Percentiles rank a stretch among this genome's conserved stretches.
Evolutionary conservation across 2,888 invertebrate genomes (phyloP).

Genomic region (Agrochola lota): DNA sequence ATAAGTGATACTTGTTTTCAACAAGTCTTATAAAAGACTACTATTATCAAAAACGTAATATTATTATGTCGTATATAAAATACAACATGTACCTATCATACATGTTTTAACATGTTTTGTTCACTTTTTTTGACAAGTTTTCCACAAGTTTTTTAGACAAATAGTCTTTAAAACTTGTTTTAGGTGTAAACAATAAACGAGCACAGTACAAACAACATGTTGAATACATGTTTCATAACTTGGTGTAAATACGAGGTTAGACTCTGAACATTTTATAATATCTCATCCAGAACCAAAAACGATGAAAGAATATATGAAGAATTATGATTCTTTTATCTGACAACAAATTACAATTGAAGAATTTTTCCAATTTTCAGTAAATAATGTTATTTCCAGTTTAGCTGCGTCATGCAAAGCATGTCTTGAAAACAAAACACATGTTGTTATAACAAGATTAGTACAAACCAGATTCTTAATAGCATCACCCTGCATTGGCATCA

Average conservation of each 20-base stretch:
- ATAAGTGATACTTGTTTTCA: neutral
- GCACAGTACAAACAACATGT: neutral
- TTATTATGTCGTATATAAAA: neutral
- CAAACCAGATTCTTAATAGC: slow-evolving; percentile 22
- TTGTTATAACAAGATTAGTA: slow-evolving; percentile 41
- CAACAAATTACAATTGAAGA: neutral
- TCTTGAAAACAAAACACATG: neutral
- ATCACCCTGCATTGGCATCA: slow-evolving; percentile 30
- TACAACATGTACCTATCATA: neutral
- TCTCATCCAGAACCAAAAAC: no score
- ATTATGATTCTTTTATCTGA: no score
- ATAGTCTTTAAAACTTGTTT: neutral
- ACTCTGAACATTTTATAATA: neutral
- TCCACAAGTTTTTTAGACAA: neutral
- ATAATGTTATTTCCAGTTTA: neutral
- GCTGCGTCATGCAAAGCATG: neutral
- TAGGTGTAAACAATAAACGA: neutral
- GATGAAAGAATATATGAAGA: no score
- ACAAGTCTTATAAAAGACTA: neutral
- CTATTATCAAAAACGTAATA: no score
- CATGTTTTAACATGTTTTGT: neutral
- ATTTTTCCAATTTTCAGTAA: no score
- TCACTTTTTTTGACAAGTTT: neutral
- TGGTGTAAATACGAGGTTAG: neutral
- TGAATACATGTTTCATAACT: neutral